Conservation (phyloP, 2,113 vertebrate species). For the Nipponia nippon region DNA sequence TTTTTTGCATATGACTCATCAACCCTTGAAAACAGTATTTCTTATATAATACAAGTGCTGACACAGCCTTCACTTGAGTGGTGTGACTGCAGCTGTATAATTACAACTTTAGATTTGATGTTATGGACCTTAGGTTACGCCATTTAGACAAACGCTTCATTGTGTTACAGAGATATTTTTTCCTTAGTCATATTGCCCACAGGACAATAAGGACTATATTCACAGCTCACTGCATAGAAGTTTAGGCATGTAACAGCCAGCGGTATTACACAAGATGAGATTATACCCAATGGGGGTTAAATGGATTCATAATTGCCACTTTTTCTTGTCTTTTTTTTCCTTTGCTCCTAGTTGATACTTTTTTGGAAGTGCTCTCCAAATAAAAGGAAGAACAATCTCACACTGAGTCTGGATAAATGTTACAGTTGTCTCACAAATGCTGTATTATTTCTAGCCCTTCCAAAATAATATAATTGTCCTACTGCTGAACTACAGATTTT, state of each 20-base stretch:
- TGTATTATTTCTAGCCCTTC: conserved; percentile 57
- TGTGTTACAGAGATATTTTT: conserved; percentile 1
- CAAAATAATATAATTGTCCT: conserved; percentile 55
- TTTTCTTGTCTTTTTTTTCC: neutral
- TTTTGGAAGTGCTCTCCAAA: conserved; percentile 44
- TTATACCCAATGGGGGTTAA: conserved; percentile 23
- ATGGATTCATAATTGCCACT: conserved; percentile 33
- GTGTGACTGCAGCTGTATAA: conserved; percentile 50
- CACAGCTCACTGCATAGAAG: neutral
- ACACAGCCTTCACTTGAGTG: conserved; percentile 34
- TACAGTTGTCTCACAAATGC: conserved; percentile 58
- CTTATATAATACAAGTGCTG: conserved; percentile 18
- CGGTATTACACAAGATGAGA: neutral
- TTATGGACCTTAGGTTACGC: conserved; percentile 3
- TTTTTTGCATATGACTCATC: conserved; percentile 54
- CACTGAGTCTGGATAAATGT: conserved; percentile 49
- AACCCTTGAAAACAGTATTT: conserved; percentile 41
- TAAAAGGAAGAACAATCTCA: conserved; percentile 59
- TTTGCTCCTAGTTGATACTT: conserved; percentile 43
- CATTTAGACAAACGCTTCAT: conserved; percentile 9
- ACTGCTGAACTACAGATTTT: conserved; percentile 70
- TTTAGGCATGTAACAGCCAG: neutral
- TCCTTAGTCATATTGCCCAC: conserved; percentile 13
- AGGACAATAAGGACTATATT: neutral
- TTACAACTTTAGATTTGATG: conserved; percentile 57